Evolutionary conservation across 2,113 vertebrate genomes (phyloP).

Genomic region (Perognathus longimembris): DNA sequence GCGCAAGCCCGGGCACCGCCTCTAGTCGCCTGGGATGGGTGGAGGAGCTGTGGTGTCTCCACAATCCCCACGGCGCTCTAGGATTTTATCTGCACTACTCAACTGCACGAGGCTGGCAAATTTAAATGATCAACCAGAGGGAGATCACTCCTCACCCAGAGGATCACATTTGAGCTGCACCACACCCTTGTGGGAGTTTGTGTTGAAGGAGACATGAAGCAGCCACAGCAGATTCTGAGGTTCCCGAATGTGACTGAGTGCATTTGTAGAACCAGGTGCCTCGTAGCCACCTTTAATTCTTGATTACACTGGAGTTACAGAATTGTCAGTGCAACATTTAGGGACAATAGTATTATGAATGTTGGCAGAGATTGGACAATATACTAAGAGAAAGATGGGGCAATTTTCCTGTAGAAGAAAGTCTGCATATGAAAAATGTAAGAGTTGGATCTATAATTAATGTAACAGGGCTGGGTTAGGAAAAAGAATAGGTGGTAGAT

Average conservation of each 20-base stretch:
- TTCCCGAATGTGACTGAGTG: neutral
- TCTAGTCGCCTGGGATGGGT: neutral
- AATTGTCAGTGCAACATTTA: neutral
- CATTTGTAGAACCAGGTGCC: neutral
- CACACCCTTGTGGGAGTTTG: neutral
- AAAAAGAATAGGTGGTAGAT: neutral
- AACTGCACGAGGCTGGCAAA: neutral
- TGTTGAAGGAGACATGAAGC: neutral
- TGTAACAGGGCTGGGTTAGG: neutral
- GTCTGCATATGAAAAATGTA: neutral
- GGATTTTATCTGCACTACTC: neutral
- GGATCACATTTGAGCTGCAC: neutral
- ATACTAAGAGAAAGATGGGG: neutral
- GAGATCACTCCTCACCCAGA: neutral
- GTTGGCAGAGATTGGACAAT: neutral
- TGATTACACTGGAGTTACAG: neutral
- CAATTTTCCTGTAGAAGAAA: neutral
- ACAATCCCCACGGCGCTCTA: neutral
- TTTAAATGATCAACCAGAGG: neutral
- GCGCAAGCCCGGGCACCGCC: neutral
- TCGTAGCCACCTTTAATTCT: neutral
- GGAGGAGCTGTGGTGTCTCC: neutral
- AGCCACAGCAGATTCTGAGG: neutral
- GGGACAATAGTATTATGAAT: neutral
- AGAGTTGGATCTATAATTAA: neutral